These are phyloP conservation scores for Fundulus diaphanus DNA, from an alignment of 2,797 vertebrate genomes.

Conservation along the genomic window DNA sequence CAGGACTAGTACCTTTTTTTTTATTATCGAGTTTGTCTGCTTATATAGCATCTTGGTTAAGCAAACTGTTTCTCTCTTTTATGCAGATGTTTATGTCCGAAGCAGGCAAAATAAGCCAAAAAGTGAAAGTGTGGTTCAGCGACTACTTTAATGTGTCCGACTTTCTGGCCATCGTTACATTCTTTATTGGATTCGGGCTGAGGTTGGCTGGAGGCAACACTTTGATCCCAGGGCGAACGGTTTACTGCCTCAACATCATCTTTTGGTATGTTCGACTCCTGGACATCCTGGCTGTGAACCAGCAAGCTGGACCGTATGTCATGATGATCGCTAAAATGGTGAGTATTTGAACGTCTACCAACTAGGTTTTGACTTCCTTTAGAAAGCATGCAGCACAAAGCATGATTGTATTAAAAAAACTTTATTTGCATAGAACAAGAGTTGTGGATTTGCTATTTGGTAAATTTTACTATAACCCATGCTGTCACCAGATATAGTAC, in stretches of 20 bases:
- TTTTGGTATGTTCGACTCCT: conserved; percentile 99
- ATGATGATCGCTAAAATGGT: conserved; percentile 99
- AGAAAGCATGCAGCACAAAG: background rate
- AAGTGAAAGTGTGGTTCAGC: conserved; percentile 98
- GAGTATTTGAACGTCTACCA: conserved; percentile 64
- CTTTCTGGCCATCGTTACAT: conserved; percentile 93
- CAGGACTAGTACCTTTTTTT: too few relatives aligned
- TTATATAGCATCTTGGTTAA: too few relatives aligned
- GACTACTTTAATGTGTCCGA: conserved; percentile 97
- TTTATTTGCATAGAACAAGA: background rate
- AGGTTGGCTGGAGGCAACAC: conserved; percentile 85
- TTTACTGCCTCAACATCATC: conserved; percentile 98
- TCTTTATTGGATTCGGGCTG: conserved; percentile 94
- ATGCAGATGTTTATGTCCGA: conserved; percentile 98
- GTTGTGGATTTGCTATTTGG: too few relatives aligned
- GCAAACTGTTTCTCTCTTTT: conserved; percentile 6
- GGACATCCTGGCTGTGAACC: conserved; percentile 97
- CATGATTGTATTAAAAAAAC: background rate
- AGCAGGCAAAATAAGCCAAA: conserved; percentile 97
- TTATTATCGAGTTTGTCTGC: too few relatives aligned
- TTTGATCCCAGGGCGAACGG: conserved; percentile 88
- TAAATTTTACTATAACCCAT: too few relatives aligned
- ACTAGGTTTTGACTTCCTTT: background rate
- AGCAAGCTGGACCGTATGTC: conserved; percentile 97
- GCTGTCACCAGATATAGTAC: too few relatives aligned